Percentiles rank a stretch among this genome's conserved stretches.
phyloP scores from a whole-genome alignment of 1,140 invertebrate species.

The Rhyacophila brunnea region DNA sequence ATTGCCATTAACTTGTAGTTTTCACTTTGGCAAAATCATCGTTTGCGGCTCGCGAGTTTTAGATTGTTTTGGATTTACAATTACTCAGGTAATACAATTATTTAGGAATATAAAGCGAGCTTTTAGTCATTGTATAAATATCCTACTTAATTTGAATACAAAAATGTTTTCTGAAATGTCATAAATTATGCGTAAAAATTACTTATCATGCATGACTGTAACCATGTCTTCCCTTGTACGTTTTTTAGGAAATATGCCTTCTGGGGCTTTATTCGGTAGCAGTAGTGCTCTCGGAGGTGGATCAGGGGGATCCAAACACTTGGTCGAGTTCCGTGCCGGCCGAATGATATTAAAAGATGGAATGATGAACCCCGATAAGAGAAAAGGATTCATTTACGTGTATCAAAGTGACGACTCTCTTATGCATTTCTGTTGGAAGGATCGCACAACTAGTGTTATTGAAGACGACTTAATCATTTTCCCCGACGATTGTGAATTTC shows the following conservation, averaged over 20 bases:
- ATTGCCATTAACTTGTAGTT: constrained; percentile 25
- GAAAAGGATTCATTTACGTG: constrained; percentile 92
- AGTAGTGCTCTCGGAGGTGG: constrained; percentile 70
- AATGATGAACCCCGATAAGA: constrained; percentile 92
- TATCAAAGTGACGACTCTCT: constrained; percentile 94
- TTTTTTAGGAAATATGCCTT: constrained; percentile 51
- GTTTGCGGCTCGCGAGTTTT: constrained; percentile 10
- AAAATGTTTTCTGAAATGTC: not conserved
- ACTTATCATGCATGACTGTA: not conserved
- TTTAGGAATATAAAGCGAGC: not conserved
- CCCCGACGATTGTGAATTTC: constrained; percentile 98
- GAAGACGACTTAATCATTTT: constrained; percentile 94
- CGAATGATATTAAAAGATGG: constrained; percentile 93
- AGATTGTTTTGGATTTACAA: not conserved
- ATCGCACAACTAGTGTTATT: constrained; percentile 71
- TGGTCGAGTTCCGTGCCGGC: constrained; percentile 94
- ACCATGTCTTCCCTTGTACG: constrained; percentile 11
- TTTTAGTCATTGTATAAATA: not conserved
- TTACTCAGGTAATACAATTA: too few relatives aligned
- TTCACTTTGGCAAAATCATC: constrained; percentile 26
- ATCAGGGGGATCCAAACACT: constrained; percentile 83
- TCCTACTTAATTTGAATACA: not conserved
- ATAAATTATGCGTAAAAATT: not conserved
- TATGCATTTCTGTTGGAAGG: constrained; percentile 99
- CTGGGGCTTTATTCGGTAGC: constrained; percentile 71